These are phyloP conservation scores for Yoshiicerus persimilis DNA, from an alignment of 1,140 invertebrate species.

Conservation along the genomic window DNA sequence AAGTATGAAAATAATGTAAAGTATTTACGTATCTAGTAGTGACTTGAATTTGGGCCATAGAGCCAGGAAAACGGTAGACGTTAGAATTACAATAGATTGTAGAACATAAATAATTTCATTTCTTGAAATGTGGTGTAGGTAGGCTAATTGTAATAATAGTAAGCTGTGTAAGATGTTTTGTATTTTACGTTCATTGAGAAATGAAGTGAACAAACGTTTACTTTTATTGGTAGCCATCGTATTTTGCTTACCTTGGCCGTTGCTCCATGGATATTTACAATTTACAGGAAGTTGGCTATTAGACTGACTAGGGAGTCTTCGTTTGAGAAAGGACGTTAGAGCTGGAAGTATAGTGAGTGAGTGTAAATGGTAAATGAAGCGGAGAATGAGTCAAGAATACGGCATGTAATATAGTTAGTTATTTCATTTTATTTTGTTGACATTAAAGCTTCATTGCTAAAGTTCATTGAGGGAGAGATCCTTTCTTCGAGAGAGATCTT, in stretches of 20 bases:
- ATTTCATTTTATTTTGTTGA: not conserved
- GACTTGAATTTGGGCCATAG: not conserved
- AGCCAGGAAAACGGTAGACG: not conserved
- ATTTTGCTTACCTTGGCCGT: not conserved
- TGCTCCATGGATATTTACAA: not conserved
- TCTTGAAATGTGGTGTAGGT: not conserved
- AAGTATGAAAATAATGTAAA: not conserved
- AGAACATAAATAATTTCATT: not conserved
- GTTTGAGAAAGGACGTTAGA: not conserved
- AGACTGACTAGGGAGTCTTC: not conserved
- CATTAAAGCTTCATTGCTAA: constrained; percentile 18
- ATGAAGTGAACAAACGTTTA: not conserved
- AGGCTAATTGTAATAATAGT: not conserved
- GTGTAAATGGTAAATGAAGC: too few relatives aligned
- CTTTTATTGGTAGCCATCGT: not conserved
- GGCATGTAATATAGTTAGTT: not conserved
- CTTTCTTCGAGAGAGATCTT: constrained; percentile 4
- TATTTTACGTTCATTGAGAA: not conserved
- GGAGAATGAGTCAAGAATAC: not conserved
- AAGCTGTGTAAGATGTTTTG: not conserved
- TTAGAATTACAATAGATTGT: not conserved
- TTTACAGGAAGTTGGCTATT: not conserved
- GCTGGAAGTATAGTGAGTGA: too few relatives aligned
- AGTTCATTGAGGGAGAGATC: constrained; percentile 37
- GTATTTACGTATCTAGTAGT: not conserved